Conservation (phyloP, 2,888 invertebrate genomes). For the Pristionchus entomophagus region DNA sequence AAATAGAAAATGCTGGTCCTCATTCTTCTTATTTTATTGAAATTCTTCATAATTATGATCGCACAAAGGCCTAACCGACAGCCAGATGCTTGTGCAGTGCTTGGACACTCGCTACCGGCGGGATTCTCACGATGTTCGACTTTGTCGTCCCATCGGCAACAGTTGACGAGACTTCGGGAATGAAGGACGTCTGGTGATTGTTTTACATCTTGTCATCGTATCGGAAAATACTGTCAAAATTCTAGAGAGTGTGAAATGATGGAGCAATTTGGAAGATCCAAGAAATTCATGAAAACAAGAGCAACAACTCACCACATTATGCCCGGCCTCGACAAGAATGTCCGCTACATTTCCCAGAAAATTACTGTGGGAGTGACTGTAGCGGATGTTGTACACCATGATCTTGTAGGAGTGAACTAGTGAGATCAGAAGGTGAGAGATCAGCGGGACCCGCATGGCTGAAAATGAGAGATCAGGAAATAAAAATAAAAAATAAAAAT, state of each 20-base stretch:
- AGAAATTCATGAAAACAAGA: no score
- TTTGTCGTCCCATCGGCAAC: not conserved
- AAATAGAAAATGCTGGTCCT: no score
- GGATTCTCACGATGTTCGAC: conserved; percentile 4
- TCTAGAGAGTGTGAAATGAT: no score
- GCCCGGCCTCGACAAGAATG: conserved; percentile 55
- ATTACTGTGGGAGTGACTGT: conserved; percentile 54
- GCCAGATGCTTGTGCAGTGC: no score
- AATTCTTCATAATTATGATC: no score
- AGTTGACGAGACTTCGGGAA: conserved; percentile 8
- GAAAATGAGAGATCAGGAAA: no score
- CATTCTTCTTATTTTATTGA: no score
- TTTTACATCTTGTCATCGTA: conserved; percentile 43
- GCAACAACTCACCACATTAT: conserved; percentile 53
- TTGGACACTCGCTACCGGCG: not conserved
- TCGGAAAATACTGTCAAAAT: conserved; percentile 48
- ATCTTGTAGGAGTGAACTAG: conserved; percentile 47
- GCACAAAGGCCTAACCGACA: no score
- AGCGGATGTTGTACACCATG: conserved; percentile 54
- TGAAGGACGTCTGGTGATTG: conserved; percentile 3
- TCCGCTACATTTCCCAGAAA: conserved; percentile 56
- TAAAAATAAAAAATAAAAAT: no score
- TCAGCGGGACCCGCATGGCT: not conserved
- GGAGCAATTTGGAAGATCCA: no score
- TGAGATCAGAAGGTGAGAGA: conserved; percentile 6